phyloP scores from a whole-genome alignment of 2,113 vertebrate species.

The Hemiprocne comata region DNA sequence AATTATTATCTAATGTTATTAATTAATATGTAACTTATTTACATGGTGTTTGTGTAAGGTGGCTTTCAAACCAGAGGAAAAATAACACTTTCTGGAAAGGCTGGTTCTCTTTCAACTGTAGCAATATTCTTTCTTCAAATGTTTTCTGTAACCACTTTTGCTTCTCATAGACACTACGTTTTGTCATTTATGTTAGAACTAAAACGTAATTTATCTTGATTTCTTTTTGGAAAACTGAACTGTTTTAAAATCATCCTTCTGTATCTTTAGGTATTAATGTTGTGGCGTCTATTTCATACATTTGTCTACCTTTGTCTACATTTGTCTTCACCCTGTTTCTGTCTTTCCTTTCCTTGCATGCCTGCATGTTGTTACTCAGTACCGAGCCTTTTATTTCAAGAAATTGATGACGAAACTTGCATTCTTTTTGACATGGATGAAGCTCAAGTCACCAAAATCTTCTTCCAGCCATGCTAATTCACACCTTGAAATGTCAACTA shows the following conservation, averaged over 20 bases:
- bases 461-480: constrained; percentile 42
- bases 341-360: constrained; percentile 66
- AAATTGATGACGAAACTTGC: constrained; percentile 66
- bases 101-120: background rate
- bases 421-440: constrained; percentile 71
- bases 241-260: background rate
- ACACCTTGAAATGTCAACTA: constrained; percentile 39
- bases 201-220: background rate
- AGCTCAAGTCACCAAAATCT: constrained; percentile 60
- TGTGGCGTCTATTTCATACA: constrained; percentile 35
- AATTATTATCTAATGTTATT: background rate
- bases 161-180: background rate
- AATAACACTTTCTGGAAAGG: background rate
- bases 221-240: background rate
- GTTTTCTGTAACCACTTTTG: background rate
- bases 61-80: background rate
- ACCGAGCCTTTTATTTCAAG: constrained; percentile 69
- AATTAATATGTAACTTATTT: background rate
- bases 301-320: constrained; percentile 46
- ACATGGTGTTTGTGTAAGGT: background rate
- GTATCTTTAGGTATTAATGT: constrained; percentile 11
- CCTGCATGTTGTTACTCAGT: constrained; percentile 68
- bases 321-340: constrained; percentile 57
- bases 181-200: background rate
- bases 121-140: background rate